Evolutionary conservation across 2,888 invertebrate genomes (phyloP), one percentile per base, ranked within the genome.

Genomic region (Sarcophaga subvicina): DNA sequence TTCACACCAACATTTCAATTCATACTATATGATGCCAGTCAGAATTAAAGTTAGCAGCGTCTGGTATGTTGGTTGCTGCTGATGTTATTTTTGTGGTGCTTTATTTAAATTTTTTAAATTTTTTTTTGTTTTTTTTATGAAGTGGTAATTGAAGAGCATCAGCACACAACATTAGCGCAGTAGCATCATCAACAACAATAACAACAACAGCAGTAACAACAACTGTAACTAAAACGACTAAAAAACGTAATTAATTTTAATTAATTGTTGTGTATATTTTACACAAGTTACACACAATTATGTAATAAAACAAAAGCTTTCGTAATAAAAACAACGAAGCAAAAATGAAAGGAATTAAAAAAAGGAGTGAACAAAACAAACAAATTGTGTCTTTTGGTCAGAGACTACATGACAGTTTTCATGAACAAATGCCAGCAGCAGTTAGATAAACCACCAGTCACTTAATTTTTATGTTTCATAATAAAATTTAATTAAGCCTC

Each of bases 131-230:
- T 37, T 8, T 37, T 37, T 73, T 66, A 70, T 70, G 54, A 75
- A 75, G 81, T 76, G 75, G 75, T 81, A 63, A 75, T 81, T 63
- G 63, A 63, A 70, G 62, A 80, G 67, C 54, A 80, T 80, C 72
- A 80, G 59, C 73, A 80, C 27, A 67, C 69, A 12, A 37, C 4
- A 54, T 14, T 17, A 54, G 37, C 54, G 17, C 54, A 54, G 17
- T 17, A 62, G 62, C 37, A 20, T 62, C 47, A 54, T 17, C 14
- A 54, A 17, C 37, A 37, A 17, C 54, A 54, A 17, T 27, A 54
- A 3, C 47, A 73, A 62, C 22, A 54, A 49, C 70, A 20, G 37
- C 8, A 27, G 27, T 27, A 27, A 27, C 27, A 37, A 37, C 37
- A 62, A 69, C 63, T 37, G 73, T 49, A 73, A 62, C 14, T 69